Evolutionary conservation across 2,113 vertebrate species (phyloP), one percentile per base, ranked within the genome.

Genomic region (Atrichornis clamosus): DNA sequence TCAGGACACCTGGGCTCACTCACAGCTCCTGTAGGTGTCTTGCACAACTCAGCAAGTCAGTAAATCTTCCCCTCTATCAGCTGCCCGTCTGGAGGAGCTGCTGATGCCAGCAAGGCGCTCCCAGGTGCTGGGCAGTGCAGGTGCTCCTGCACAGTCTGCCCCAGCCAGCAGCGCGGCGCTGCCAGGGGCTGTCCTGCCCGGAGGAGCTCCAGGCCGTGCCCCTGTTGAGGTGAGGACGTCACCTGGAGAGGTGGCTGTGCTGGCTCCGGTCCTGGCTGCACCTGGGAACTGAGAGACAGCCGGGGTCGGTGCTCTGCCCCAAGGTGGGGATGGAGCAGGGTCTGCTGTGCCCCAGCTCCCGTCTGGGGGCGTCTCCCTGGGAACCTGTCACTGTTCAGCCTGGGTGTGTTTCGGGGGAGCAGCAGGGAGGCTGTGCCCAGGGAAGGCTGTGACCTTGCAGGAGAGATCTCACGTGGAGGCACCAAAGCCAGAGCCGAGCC

Each of bases 261-360:
- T 68, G 46, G 9, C 35, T 21, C 26, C 80, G 39, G 0, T 44
- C 58, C 14, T 4, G 75, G 47, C 6, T 28, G 42, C 37, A 0
- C 27, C n/a, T n/a, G 80, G 50, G 4, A 15, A 12, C 58, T 35
- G 53, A 6, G 15, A 20, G 46, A 49, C 0, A 18, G 9, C 3
- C 0, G 0, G 59, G 55, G 27, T 6, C 11, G 41, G 8, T 2
- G 28, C 20, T 27, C 5, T 19, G 33, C 2, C 1, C 21, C 5
- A 2, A 9, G 63, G 19, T 13, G 28, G 42, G 21, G n/a, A 21
- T 39, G 88, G 27, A 18, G 21, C 10, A 15, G 32, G 46, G 15
- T 7, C 10, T 64, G 1, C 30, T 41, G 1, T 10, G 1, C 13
- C 15, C 21, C 44, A 50, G 75, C 44, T 63, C 41, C 30, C 32